A percentile compares a stretch with the other conserved stretches of the same genome.
Evolutionary conservation across 1,140 invertebrate species (phyloP).

Genomic region (Linepithema humile): DNA sequence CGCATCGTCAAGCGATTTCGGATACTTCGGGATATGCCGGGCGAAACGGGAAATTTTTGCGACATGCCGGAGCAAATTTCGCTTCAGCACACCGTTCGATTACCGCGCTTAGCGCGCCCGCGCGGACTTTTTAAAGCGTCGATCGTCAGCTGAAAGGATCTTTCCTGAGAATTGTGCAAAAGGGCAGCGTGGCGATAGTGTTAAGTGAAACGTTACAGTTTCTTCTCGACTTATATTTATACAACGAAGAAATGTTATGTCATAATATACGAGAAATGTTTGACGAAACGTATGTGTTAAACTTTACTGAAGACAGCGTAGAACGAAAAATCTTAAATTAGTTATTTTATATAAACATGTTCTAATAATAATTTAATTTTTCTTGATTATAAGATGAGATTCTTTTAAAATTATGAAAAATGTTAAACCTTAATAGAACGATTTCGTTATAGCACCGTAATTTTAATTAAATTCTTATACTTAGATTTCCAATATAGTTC

Average conservation of each 20-base stretch:
- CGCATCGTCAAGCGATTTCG: constrained; percentile 12
- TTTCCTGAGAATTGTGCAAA: constrained; percentile 16
- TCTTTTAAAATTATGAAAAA: background rate
- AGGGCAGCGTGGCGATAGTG: constrained; percentile 5
- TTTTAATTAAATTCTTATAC: background rate
- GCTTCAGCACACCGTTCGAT: constrained; percentile 25
- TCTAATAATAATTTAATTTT: background rate
- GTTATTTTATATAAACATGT: background rate
- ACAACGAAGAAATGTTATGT: background rate
- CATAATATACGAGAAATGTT: background rate
- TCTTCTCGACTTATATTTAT: constrained; percentile 13
- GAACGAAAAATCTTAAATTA: background rate
- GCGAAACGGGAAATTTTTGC: constrained; percentile 45
- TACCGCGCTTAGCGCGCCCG: background rate
- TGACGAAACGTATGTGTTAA: background rate
- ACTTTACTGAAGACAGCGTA: background rate
- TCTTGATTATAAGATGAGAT: background rate
- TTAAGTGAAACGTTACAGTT: constrained; percentile 37
- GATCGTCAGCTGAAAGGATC: background rate
- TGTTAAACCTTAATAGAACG: background rate
- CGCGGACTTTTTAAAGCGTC: constrained; percentile 32
- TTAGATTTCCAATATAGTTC: background rate
- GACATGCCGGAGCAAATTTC: background rate
- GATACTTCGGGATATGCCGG: constrained; percentile 37
- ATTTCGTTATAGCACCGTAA: background rate